Percentiles rank a stretch among this genome's conserved stretches.
phyloP scores from a whole-genome alignment of 2,888 invertebrate genomes.

The Plebejus anna region DNA sequence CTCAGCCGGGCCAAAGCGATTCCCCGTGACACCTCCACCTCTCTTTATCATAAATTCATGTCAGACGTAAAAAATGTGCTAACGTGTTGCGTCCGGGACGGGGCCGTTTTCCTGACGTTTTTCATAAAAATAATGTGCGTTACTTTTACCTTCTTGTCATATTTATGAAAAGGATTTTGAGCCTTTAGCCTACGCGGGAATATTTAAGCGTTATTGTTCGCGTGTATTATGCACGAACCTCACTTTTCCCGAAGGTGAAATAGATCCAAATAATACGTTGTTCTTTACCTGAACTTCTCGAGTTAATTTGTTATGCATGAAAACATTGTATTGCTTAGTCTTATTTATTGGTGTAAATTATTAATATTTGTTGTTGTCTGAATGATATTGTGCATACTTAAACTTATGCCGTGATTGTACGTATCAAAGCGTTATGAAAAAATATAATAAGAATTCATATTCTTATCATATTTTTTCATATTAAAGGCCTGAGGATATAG shows the following conservation, averaged over 20 bases:
- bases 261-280: not conserved
- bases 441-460: no score
- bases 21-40: conserved; percentile 41
- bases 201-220: not conserved
- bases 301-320: not conserved
- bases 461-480: no score
- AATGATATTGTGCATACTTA: no score
- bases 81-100: conserved; percentile 38
- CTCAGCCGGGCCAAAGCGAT: not conserved
- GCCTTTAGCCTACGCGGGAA: not conserved
- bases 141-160: conserved; percentile 24
- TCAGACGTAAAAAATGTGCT: conserved; percentile 44
- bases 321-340: not conserved
- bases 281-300: not conserved
- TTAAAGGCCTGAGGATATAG: no score
- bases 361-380: no score
- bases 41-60: conserved; percentile 52
- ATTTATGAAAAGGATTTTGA: conserved; percentile 40
- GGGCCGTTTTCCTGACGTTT: conserved; percentile 39
- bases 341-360: not conserved
- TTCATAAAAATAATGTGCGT: conserved; percentile 38
- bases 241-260: not conserved
- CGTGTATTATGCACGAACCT: conserved; percentile 9
- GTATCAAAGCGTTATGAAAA: no score
- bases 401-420: no score